Evolutionary conservation across 2,113 vertebrate genomes (phyloP).

Genomic region (Pseudopodoces humilis): DNA sequence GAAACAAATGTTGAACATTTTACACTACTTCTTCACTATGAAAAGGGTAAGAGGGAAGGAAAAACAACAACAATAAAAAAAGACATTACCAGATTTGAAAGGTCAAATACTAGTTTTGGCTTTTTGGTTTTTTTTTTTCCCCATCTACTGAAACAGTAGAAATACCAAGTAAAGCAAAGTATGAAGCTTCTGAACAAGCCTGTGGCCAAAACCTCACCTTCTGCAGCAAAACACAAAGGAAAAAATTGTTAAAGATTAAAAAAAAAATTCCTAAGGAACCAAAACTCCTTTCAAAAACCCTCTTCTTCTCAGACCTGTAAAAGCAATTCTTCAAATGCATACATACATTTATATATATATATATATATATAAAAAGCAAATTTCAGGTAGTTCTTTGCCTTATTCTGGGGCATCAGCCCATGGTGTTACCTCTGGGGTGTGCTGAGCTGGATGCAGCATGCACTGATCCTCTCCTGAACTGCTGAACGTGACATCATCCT

Average conservation of each 20-base stretch:
- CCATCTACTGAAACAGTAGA: background rate
- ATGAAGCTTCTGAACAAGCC: background rate
- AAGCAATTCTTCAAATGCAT: background rate
- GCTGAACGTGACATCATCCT: background rate
- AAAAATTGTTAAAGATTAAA: background rate
- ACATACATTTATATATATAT: no score
- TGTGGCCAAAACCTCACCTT: background rate
- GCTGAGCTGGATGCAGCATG: background rate
- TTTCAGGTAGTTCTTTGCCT: background rate
- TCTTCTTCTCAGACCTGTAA: background rate
- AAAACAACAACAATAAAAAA: background rate
- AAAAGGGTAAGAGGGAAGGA: background rate
- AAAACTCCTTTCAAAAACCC: background rate
- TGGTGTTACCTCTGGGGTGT: background rate
- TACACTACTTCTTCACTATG: background rate
- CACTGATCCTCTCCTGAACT: background rate
- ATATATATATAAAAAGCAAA: background rate
- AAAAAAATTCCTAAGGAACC: background rate
- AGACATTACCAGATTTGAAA: background rate
- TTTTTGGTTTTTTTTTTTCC: background rate
- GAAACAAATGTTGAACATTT: background rate
- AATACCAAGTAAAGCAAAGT: background rate
- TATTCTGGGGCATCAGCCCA: background rate
- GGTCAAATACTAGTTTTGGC: background rate
- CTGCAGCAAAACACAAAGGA: background rate